Conservation (phyloP, 2,888 invertebrate species). For the Cancer borealis region DNA sequence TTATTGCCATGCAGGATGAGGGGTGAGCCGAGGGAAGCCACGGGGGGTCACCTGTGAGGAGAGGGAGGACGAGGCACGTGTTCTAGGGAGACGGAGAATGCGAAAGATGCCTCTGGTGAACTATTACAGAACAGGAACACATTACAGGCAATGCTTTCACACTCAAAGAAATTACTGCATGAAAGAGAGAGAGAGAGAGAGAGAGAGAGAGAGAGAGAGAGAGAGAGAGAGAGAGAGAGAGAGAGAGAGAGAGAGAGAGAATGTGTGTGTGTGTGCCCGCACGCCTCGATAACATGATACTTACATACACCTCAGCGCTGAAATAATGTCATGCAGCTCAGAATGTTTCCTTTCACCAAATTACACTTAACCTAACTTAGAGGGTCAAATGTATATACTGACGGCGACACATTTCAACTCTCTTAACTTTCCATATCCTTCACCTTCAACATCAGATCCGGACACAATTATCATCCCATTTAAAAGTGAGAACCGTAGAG, state of each 20-base stretch:
- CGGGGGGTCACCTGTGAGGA: background rate
- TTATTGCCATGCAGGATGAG: background rate
- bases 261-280: no score
- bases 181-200: background rate
- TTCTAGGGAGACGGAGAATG: background rate
- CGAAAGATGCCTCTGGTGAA: background rate
- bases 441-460: background rate
- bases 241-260: background rate
- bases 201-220: slow-evolving; percentile 17
- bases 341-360: no score
- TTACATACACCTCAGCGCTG: no score
- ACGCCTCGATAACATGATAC: no score
- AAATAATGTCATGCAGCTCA: no score
- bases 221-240: slow-evolving; percentile 20
- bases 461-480: background rate
- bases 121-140: background rate
- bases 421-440: no score
- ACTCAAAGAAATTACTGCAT: background rate
- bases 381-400: no score
- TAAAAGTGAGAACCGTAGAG: background rate
- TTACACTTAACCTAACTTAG: no score
- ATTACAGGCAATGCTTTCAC: background rate
- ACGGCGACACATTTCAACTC: no score
- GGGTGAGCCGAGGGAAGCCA: background rate
- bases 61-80: background rate